Base-by-base conservation (phyloP, 1,140 invertebrate genomes). In the Centruroides vittatus region DNA sequence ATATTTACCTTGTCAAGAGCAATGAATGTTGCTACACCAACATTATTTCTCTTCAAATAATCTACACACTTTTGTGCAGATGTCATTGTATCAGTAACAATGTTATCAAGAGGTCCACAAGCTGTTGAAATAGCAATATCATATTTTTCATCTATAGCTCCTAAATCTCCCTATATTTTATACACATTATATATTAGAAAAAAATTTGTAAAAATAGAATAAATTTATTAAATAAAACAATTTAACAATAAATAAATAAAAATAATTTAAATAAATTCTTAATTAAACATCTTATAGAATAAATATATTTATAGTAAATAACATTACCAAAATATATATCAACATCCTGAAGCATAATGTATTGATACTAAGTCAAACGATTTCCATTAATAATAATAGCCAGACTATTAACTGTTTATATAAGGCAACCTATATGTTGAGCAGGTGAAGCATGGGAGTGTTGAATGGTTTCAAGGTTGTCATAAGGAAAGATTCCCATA, bases 121-220 rank as follows among this genome's bases (percentile, higher is more conserved):
- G 92, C 92, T 0, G 93, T 97, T 0, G 93, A 97, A 66, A 98
- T 84, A 2, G 95, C 96, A 1, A 96, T 82, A 72, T 99, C 95
- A 74, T 93, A 99, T 74, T 93, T 93, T 35, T 77, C 74, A 75
- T 96, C 88, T 67, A 99, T 96, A 0, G 83, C 92, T 47, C 94
- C 96, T n/a, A 99, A 78, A 74, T 98, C 93, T 55, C 94, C 93
- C 87, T 91, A 65, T 35, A 55, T 9, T 51, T 47, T 35, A 57
- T 11, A 12, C 34, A 36, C 9, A 23, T 5, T 53, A 23, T 3
- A 53, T 23, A 23, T 23, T 23, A 23, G 23, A 23, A 2, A 23
- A 23, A 23, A 23, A 23, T 23, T 23, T 23, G 23, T 23, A 0
- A 23, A 23, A 23, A 23, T 2, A 23, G 23, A 23, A 23, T 23